Conservation (phyloP, 2,113 vertebrate species). For the Paralichthys olivaceus region DNA sequence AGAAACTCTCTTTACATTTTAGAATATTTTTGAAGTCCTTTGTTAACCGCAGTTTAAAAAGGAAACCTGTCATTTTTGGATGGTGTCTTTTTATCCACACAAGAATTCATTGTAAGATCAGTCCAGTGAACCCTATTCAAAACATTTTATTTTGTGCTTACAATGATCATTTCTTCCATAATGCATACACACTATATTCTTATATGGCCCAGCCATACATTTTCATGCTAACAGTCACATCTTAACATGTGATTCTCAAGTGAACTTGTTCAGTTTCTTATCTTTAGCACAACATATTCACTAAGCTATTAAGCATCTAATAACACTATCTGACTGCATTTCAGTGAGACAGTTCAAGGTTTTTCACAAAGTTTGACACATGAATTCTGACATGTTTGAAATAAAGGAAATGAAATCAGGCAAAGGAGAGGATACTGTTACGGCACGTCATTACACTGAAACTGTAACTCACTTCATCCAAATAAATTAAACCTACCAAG, state of each 20-base stretch:
- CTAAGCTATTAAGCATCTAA: conserved; percentile 57
- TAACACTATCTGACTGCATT: conserved; percentile 51
- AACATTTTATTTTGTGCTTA: conserved; percentile 79
- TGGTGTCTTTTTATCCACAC: background rate
- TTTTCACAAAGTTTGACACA: conserved; percentile 51
- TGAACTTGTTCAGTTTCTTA: conserved; percentile 26
- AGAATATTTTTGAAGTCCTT: background rate
- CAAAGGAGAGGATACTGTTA: conserved; percentile 40
- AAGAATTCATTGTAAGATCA: conserved; percentile 17
- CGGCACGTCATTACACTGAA: conserved; percentile 47
- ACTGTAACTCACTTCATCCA: conserved; percentile 47
- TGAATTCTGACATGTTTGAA: conserved; percentile 24
- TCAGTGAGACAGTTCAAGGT: conserved; percentile 44
- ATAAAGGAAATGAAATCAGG: conserved; percentile 32
- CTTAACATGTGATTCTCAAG: conserved; percentile 29
- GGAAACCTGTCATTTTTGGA: background rate
- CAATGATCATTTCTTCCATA: conserved; percentile 52
- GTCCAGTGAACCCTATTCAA: conserved; percentile 43
- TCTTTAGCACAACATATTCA: conserved; percentile 43
- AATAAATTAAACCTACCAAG: conserved; percentile 72
- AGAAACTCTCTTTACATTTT: background rate
- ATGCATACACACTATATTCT: conserved; percentile 44
- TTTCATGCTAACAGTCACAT: conserved; percentile 54
- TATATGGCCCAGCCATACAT: conserved; percentile 77
- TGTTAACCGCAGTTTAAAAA: background rate